These are phyloP conservation scores for Lethrus apterus DNA, from an alignment of 1,140 invertebrate genomes.

Conservation along the genomic window DNA sequence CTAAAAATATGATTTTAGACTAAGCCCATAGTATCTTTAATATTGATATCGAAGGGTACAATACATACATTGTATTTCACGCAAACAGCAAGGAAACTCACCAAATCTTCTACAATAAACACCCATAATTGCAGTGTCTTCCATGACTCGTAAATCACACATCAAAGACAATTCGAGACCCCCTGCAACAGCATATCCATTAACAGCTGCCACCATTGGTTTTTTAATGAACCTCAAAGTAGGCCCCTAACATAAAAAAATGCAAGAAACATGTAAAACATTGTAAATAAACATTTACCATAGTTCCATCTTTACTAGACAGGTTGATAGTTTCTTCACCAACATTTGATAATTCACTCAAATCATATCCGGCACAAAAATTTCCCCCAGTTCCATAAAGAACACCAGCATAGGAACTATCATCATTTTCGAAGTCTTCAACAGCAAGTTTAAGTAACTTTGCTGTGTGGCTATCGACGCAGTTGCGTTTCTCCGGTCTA, in stretches of 20 bases:
- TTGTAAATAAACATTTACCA: constrained; percentile 20
- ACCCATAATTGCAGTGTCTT: constrained; percentile 75
- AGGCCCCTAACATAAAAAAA: too few relatives aligned
- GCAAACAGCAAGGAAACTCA: constrained; percentile 31
- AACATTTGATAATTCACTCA: constrained; percentile 54
- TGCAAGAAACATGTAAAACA: constrained; percentile 10
- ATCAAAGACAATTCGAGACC: constrained; percentile 85
- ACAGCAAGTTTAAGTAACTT: constrained; percentile 62
- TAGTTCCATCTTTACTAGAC: constrained; percentile 35
- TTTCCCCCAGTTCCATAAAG: constrained; percentile 82
- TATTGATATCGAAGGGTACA: too few relatives aligned
- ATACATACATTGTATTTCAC: neutral
- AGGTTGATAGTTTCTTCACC: constrained; percentile 24
- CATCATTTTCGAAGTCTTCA: constrained; percentile 70
- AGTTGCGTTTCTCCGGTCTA: constrained; percentile 72
- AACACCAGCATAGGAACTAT: constrained; percentile 59
- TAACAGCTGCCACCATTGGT: constrained; percentile 76
- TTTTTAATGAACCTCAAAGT: constrained; percentile 63
- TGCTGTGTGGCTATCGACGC: constrained; percentile 63
- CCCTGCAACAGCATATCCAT: constrained; percentile 81
- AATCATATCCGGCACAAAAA: constrained; percentile 87
- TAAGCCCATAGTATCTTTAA: too few relatives aligned
- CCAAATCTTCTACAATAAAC: constrained; percentile 79
- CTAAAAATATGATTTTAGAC: too few relatives aligned
- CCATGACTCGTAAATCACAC: constrained; percentile 83